Conservation (phyloP, 2,113 vertebrate genomes). For the Pluvianellus socialis region DNA sequence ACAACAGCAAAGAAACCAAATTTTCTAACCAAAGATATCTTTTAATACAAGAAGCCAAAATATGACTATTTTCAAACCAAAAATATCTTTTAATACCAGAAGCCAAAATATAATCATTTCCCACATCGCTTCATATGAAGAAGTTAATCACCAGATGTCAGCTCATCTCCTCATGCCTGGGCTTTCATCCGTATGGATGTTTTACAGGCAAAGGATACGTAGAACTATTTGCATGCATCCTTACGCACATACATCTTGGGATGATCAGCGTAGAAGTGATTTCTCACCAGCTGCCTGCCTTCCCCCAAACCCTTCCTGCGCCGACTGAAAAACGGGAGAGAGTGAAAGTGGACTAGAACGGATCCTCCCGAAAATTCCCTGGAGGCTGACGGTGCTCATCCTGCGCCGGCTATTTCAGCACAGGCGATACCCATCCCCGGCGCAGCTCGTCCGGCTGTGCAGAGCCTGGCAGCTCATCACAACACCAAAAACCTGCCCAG, state of each 20-base stretch:
- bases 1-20: neutral
- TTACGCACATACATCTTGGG: neutral
- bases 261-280: neutral
- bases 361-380: neutral
- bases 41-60: neutral
- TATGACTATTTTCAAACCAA: neutral
- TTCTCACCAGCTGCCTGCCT: neutral
- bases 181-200: neutral
- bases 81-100: neutral
- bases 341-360: neutral
- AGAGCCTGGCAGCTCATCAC: neutral
- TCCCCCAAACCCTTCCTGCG: neutral
- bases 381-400: neutral
- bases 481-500: neutral
- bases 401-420: neutral
- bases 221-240: neutral
- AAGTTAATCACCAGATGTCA: neutral
- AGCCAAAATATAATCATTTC: neutral
- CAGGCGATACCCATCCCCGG: neutral
- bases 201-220: neutral
- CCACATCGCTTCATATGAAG: neutral
- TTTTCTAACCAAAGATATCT: neutral
- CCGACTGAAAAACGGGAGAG: neutral
- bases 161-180: too few species aligned
- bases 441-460: fast-evolving